Evolutionary conservation across 2,888 invertebrate species (phyloP).

Genomic region (Heliconius erato): DNA sequence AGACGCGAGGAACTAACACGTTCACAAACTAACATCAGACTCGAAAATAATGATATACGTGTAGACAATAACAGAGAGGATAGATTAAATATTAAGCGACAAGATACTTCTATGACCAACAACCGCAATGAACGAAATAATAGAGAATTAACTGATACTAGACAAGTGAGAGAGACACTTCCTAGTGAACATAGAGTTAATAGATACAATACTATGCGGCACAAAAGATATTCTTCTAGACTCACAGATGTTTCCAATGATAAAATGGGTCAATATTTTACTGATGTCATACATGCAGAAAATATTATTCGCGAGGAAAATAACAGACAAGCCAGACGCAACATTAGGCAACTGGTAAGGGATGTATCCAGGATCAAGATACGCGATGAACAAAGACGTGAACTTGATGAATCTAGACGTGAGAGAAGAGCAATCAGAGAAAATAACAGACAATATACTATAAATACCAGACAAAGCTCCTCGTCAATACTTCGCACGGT

Average conservation of each 20-base stretch:
- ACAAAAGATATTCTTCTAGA: background rate
- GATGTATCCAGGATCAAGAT: background rate
- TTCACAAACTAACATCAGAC: background rate
- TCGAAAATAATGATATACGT: background rate
- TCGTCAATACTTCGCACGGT: background rate
- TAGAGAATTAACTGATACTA: background rate
- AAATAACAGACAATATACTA: background rate
- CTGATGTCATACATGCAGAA: background rate
- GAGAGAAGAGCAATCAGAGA: background rate
- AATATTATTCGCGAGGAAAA: background rate
- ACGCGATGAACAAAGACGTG: background rate
- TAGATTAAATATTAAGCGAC: background rate
- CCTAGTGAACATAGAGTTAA: background rate
- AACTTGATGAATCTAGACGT: slow-evolving; percentile 4
- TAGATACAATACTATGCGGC: background rate
- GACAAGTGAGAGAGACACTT: background rate
- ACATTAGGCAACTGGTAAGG: background rate
- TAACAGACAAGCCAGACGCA: background rate
- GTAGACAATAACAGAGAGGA: background rate
- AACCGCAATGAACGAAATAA: background rate
- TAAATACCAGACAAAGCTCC: background rate
- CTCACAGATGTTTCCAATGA: background rate
- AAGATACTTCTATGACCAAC: background rate
- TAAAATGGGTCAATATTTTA: background rate
- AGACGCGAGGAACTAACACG: background rate